Conservation (phyloP, 2,888 invertebrate species). For the Penaeus monodon region DNA sequence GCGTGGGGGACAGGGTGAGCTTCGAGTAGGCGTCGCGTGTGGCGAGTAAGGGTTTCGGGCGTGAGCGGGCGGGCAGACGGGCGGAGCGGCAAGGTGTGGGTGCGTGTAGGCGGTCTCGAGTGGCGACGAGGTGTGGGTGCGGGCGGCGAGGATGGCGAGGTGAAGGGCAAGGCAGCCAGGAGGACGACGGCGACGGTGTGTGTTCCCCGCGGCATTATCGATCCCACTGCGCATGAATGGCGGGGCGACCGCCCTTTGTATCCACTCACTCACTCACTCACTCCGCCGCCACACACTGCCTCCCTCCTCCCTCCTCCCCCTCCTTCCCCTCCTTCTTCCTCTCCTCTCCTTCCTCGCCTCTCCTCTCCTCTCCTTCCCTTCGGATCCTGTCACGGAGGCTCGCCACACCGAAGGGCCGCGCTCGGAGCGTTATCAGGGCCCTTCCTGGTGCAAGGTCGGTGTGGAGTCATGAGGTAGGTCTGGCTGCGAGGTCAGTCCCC, state of each 20-base stretch:
- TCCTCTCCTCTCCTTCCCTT: not conserved
- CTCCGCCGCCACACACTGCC: not conserved
- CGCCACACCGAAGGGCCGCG: not conserved
- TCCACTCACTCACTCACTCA: slow-evolving; percentile 53
- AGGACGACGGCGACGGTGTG: slow-evolving; percentile 34
- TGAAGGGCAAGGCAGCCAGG: slow-evolving; percentile 21
- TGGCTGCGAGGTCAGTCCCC: too few species aligned
- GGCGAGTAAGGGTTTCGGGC: not conserved
- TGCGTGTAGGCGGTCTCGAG: not conserved
- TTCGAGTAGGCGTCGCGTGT: not conserved
- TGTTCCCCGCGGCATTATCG: slow-evolving; percentile 51
- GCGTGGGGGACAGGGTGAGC: not conserved
- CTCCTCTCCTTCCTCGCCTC: not conserved
- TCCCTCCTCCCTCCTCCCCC: slow-evolving; percentile 1
- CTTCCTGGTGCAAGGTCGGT: too few species aligned
- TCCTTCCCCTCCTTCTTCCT: not conserved
- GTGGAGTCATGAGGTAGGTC: too few species aligned
- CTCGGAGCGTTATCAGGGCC: too few species aligned
- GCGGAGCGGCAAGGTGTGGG: not conserved
- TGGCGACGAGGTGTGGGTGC: too few species aligned
- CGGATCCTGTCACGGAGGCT: not conserved
- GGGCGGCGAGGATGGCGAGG: slow-evolving; percentile 21
- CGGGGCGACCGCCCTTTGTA: slow-evolving; percentile 53
- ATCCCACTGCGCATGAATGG: slow-evolving; percentile 58
- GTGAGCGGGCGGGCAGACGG: slow-evolving; percentile 8